Evolutionary conservation across 2,888 invertebrate species (phyloP).

Genomic region (Erannis defoliaria): DNA sequence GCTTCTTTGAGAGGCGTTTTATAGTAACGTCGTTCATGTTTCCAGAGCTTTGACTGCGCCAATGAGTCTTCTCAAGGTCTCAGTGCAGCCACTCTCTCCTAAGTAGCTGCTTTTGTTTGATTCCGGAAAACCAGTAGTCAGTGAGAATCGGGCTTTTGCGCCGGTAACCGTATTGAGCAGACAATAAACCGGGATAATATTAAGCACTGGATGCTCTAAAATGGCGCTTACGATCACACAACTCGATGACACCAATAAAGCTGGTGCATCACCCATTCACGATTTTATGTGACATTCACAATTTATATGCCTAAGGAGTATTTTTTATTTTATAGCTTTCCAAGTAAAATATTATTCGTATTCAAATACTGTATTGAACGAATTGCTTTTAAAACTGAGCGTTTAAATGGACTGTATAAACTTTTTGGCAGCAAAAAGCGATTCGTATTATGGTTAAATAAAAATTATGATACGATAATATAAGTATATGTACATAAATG

Average conservation of each 20-base stretch:
- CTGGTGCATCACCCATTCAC: slow-evolving; percentile 61
- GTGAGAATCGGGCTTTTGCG: slow-evolving; percentile 26
- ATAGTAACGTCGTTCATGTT: background rate
- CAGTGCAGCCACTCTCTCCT: background rate
- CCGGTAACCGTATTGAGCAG: slow-evolving; percentile 39
- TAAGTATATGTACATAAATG: too few species aligned
- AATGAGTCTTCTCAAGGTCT: background rate
- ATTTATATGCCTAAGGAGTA: slow-evolving; percentile 65
- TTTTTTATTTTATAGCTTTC: slow-evolving; percentile 61
- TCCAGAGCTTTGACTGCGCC: background rate
- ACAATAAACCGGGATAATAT: slow-evolving; percentile 65
- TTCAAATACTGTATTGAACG: slow-evolving; percentile 39
- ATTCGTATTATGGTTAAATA: slow-evolving; percentile 2
- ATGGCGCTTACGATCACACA: slow-evolving; percentile 65
- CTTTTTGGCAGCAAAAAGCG: slow-evolving; percentile 7
- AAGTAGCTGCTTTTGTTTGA: background rate
- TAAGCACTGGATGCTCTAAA: slow-evolving; percentile 70
- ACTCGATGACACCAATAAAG: slow-evolving; percentile 72
- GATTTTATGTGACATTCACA: slow-evolving; percentile 62
- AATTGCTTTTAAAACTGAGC: slow-evolving; percentile 27
- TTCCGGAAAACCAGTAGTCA: background rate
- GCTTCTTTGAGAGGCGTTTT: too few species aligned
- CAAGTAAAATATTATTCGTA: slow-evolving; percentile 50
- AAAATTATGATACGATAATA: background rate
- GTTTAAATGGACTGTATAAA: slow-evolving; percentile 23